Conservation (phyloP, 2,113 vertebrate species). For the Misgurnus anguillicaudatus region DNA sequence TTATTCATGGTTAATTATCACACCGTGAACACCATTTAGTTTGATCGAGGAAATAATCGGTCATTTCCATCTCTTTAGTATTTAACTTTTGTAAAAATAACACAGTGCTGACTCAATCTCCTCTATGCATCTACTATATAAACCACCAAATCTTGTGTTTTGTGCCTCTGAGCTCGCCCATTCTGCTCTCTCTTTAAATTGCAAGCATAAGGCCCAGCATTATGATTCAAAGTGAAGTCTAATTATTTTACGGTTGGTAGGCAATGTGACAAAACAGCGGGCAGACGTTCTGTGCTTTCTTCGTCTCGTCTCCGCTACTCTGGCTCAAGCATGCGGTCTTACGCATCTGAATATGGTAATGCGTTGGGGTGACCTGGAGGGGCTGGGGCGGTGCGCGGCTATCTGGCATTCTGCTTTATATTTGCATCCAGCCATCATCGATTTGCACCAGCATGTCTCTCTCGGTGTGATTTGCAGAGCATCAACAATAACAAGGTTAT, state of each 20-base stretch:
- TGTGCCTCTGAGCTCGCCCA: slow-evolving; percentile 40
- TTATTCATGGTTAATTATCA: slow-evolving; percentile 53
- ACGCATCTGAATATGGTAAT: slow-evolving; percentile 59
- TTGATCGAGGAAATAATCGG: slow-evolving; percentile 20
- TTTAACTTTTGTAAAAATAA: too few relatives aligned
- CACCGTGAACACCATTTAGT: slow-evolving; percentile 39
- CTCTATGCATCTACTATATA: background rate
- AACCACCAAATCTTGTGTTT: slow-evolving; percentile 11
- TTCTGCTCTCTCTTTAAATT: slow-evolving; percentile 47
- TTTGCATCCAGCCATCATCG: slow-evolving; percentile 41
- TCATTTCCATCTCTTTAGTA: background rate
- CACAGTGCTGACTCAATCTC: background rate
- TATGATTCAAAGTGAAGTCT: slow-evolving; percentile 63
- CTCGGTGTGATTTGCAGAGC: slow-evolving; percentile 58
- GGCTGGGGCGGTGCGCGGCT: background rate
- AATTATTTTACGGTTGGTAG: slow-evolving; percentile 58
- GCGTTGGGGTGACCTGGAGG: slow-evolving; percentile 38
- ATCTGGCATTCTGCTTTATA: slow-evolving; percentile 27
- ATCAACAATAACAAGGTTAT: slow-evolving; percentile 77
- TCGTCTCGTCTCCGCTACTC: slow-evolving; percentile 24
- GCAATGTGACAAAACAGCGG: slow-evolving; percentile 50
- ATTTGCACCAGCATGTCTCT: slow-evolving; percentile 19
- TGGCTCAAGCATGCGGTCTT: slow-evolving; percentile 49
- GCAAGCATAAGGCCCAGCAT: slow-evolving; percentile 57
- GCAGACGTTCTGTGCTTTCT: slow-evolving; percentile 43